These are phyloP conservation scores for Rhabdornis inornatus DNA, from an alignment of 2,113 vertebrate genomes.

Conservation along the genomic window DNA sequence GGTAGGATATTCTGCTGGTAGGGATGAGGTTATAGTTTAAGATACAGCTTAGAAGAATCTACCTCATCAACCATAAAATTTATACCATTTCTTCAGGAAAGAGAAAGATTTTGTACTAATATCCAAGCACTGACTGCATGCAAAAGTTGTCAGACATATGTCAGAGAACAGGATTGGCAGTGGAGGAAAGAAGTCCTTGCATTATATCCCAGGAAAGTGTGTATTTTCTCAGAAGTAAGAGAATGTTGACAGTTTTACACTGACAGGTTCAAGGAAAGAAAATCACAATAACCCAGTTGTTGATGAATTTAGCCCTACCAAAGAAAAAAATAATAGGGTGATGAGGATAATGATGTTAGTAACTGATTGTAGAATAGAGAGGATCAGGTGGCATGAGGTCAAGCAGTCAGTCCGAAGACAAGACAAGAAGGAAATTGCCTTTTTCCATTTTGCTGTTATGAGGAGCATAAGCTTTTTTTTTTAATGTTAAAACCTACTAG, in stretches of 20 bases:
- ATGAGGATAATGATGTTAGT: background rate
- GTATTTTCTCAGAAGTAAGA: background rate
- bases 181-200: background rate
- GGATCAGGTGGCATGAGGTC: background rate
- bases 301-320: background rate
- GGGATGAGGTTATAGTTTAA: background rate
- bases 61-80: background rate
- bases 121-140: background rate
- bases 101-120: background rate
- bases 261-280: background rate
- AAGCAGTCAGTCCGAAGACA: background rate
- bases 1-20: background rate
- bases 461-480: background rate
- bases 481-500: background rate
- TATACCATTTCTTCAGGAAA: background rate
- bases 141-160: background rate
- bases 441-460: background rate
- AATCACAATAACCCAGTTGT: background rate
- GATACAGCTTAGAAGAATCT: background rate
- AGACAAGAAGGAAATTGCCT: accelerated
- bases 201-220: background rate
- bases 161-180: background rate
- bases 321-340: background rate
- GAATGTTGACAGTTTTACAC: background rate
- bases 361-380: background rate